Evolutionary conservation across 2,113 vertebrate genomes (phyloP).

Genomic region (Anguilla japonica): DNA sequence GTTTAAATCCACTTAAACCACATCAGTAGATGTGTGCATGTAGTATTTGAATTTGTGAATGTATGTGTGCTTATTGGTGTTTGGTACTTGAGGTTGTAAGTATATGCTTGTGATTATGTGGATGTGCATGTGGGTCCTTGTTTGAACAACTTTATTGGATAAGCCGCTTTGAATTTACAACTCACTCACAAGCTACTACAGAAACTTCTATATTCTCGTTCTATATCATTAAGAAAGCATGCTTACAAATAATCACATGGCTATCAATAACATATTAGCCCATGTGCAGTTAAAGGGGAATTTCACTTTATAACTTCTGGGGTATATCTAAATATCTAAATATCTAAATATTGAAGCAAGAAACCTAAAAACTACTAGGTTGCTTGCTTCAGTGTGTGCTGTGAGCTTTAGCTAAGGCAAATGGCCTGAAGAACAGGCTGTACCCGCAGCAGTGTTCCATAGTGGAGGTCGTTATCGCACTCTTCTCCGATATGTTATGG

Average conservation of each 20-base stretch:
- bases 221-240: not conserved
- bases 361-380: too few relatives aligned
- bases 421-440: too few relatives aligned
- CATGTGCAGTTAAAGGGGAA: not conserved
- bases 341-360: too few relatives aligned
- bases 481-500: too few relatives aligned
- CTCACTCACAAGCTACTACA: not conserved
- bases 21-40: conserved; percentile 42
- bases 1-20: conserved; percentile 53
- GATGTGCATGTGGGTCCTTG: not conserved
- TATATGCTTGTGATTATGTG: not conserved
- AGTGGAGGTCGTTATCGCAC: too few relatives aligned
- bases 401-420: too few relatives aligned
- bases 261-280: not conserved
- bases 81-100: not conserved
- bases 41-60: conserved; percentile 6
- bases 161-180: not conserved
- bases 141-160: not conserved
- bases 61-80: not conserved
- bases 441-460: too few relatives aligned
- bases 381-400: too few relatives aligned
- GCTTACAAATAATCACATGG: not conserved
- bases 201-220: not conserved
- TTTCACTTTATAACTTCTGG: not conserved
- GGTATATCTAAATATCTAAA: too few relatives aligned